Percentiles rank a stretch among this genome's conserved stretches.
Conservation (phyloP, 2,113 vertebrate genomes). For the Tonatia bakeri region DNA sequence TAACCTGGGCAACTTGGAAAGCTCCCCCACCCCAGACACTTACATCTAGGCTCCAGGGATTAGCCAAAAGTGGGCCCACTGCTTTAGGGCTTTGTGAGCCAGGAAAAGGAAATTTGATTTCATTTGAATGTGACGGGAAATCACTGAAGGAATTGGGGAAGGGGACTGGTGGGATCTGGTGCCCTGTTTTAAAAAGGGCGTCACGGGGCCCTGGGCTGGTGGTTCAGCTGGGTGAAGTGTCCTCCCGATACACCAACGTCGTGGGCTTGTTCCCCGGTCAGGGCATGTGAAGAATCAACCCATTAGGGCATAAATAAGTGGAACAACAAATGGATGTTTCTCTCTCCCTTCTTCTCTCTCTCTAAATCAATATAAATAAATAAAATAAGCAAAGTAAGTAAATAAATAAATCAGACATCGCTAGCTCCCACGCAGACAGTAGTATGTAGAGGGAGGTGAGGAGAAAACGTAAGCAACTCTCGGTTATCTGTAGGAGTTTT, state of each 20-base stretch:
- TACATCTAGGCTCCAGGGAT: background rate
- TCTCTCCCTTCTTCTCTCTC: too few relatives aligned
- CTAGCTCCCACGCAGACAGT: background rate
- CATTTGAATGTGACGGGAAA: background rate
- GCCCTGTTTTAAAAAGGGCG: background rate
- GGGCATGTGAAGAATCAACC: too few relatives aligned
- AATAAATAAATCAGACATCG: too few relatives aligned
- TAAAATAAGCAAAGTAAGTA: too few relatives aligned
- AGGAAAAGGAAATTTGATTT: background rate
- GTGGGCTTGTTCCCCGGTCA: too few relatives aligned
- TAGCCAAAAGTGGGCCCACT: background rate
- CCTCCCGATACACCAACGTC: too few relatives aligned
- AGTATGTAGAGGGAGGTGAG: background rate
- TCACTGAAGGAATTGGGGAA: background rate
- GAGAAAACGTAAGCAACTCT: background rate
- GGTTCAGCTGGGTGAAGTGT: too few relatives aligned
- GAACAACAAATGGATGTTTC: too few relatives aligned
- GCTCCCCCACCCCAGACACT: background rate
- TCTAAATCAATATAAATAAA: too few relatives aligned
- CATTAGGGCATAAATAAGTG: too few relatives aligned
- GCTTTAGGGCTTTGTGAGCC: background rate
- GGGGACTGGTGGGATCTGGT: background rate
- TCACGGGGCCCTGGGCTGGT: background rate
- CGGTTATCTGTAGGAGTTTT: background rate
- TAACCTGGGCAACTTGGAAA: background rate